Percentiles rank a stretch among this genome's conserved stretches.
phyloP scores from a whole-genome alignment of 2,888 invertebrate species.

The Myathropa florea region DNA sequence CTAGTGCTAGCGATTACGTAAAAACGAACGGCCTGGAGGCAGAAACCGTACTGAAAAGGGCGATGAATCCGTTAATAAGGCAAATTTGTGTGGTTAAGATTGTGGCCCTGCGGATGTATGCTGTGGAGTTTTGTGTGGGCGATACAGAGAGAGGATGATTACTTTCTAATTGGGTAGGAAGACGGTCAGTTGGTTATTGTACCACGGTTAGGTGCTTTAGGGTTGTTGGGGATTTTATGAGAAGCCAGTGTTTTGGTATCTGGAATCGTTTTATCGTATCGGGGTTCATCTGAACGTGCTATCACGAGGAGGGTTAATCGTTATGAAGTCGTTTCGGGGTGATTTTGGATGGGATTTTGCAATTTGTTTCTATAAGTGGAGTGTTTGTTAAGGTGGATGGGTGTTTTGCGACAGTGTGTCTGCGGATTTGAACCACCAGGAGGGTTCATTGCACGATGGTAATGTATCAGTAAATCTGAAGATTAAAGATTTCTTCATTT shows the following conservation, averaged over 20 bases:
- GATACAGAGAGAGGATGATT: conserved; percentile 28
- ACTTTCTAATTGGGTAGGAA: conserved; percentile 9
- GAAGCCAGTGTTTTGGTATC: not conserved
- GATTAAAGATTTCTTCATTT: too few relatives aligned
- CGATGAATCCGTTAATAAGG: conserved; percentile 50
- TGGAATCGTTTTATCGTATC: not conserved
- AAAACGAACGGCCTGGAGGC: conserved; percentile 25
- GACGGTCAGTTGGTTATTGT: conserved; percentile 17
- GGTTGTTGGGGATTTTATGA: not conserved
- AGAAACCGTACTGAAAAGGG: conserved; percentile 25
- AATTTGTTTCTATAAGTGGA: not conserved
- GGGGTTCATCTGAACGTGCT: not conserved
- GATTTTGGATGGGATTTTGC: not conserved
- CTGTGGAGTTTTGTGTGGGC: conserved; percentile 5
- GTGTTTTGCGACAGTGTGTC: not conserved
- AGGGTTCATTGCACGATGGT: too few relatives aligned
- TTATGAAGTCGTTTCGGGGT: not conserved
- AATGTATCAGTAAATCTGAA: too few relatives aligned
- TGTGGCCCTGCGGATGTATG: conserved; percentile 25
- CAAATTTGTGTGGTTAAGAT: conserved; percentile 44
- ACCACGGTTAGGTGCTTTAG: not conserved
- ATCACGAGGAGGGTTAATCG: not conserved
- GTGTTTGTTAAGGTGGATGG: not conserved
- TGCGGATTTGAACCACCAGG: too few relatives aligned
- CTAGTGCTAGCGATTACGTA: conserved; percentile 40